Evolutionary conservation across 1,140 invertebrate genomes (phyloP), one percentile per base, ranked within the genome.

Genomic region (Helicorthomorpha holstii): DNA sequence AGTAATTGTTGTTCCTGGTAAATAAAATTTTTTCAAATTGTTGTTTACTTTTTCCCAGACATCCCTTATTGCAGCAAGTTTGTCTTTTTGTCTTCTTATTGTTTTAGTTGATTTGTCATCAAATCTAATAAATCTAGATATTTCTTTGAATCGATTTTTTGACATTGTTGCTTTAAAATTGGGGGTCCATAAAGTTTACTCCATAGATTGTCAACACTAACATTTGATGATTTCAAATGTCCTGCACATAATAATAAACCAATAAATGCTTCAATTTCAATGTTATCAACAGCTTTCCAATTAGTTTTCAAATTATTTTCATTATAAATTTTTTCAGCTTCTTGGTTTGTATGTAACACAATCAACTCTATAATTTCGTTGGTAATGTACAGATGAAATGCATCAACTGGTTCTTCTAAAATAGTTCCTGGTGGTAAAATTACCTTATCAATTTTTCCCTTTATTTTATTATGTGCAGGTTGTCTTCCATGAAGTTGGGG

Each of bases 211-310:
- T 21, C 19, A 7, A 46, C 7, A 22, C 7, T 19, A 7, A 7
- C 44, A 25, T 46, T 46, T 7, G 4, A 7, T 7, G 44, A 46
- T 25, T 46, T 46, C 4, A 7, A 46, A 46, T 7, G 4, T 46
- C 44, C 44, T 10, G 47, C 25, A 1, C 44, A 12, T 12, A 48
- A 54, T 25, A 56, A 49, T 16, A 54, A 44, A 25, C 49, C 24
- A 16, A 54, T 51, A 34, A 54, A 54, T 44, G 55, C 55, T 43
- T 54, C 46, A 14, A 56, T 47, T 25, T 54, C 55, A 3, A 50
- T 34, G 4, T 2, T 22, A 49, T 56, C 52, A 1, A 26, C 51
- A 2, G 21, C 1, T 4, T 10, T 2, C 29, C 29, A 34, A 34
- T 16, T 34, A 16, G n/a, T n/a, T n/a, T n/a, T n/a, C n/a, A n/a